These are phyloP conservation scores for Pemphredon lugubris DNA, from an alignment of 2,888 invertebrate genomes.

Conservation along the genomic window DNA sequence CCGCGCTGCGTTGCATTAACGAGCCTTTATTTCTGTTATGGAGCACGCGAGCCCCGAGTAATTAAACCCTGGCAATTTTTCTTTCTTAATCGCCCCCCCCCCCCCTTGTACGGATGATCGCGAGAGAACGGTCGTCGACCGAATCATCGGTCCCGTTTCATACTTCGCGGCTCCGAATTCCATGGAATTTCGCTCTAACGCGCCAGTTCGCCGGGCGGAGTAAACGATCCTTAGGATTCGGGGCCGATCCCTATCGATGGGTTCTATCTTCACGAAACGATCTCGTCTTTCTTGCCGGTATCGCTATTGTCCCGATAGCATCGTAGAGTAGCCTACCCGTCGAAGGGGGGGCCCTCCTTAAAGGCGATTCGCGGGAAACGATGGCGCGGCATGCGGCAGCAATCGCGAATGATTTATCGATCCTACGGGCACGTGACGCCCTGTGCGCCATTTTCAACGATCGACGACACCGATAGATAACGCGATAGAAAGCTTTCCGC, in stretches of 20 bases:
- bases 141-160: too few species aligned
- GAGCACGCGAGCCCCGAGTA: conserved; percentile 16
- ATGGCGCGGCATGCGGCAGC: conserved; percentile 26
- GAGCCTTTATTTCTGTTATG: conserved; percentile 25
- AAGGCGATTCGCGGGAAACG: conserved; percentile 34
- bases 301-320: conserved; percentile 34
- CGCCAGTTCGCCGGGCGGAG: too few species aligned
- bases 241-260: conserved; percentile 9
- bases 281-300: conserved; percentile 26
- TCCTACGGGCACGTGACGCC: conserved; percentile 23
- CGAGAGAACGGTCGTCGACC: background rate
- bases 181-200: too few species aligned
- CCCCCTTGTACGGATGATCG: too few species aligned
- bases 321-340: conserved; percentile 55
- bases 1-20: conserved; percentile 53
- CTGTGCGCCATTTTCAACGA: background rate
- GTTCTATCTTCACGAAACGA: conserved; percentile 34
- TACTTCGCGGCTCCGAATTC: too few species aligned
- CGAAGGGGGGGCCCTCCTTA: conserved; percentile 19
- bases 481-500: background rate
- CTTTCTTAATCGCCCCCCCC: conserved; percentile 3
- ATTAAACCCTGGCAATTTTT: conserved; percentile 11
- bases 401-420: conserved; percentile 45
- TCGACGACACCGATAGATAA: background rate
- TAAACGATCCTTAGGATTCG: too few species aligned